Conservation (phyloP, 2,113 vertebrate species). For the Apistogramma diplotaenia region DNA sequence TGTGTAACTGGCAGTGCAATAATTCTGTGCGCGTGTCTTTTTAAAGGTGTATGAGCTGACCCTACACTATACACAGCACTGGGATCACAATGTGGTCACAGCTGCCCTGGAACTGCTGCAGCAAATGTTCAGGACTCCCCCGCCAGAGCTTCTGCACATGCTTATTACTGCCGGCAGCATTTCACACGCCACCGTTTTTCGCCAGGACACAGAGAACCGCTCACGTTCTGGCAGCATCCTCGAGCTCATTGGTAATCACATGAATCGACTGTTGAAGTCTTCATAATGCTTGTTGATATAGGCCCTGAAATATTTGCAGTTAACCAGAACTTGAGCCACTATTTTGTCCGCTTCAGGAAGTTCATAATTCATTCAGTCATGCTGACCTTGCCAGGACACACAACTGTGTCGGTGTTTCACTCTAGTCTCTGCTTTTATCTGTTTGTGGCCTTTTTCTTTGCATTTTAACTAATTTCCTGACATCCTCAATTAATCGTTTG, state of each 20-base stretch:
- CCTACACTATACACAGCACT: conserved; percentile 92
- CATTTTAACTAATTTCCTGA: conserved; percentile 11
- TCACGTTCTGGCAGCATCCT: conserved; percentile 90
- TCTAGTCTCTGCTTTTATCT: conserved; percentile 5
- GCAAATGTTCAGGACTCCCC: conserved; percentile 89
- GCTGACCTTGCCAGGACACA: background rate
- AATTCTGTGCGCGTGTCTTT: background rate
- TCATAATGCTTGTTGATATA: background rate
- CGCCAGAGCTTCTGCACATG: conserved; percentile 86
- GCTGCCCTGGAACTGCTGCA: conserved; percentile 92
- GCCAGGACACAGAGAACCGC: conserved; percentile 79
- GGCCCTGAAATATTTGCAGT: background rate
- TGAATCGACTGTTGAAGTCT: background rate
- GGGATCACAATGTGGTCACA: conserved; percentile 96
- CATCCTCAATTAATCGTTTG: background rate
- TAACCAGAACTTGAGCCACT: background rate
- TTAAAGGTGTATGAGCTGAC: conserved; percentile 92
- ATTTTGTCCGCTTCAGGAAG: background rate
- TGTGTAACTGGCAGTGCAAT: background rate
- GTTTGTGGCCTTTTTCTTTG: conserved; percentile 24
- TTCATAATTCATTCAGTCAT: conserved; percentile 12
- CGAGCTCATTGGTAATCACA: conserved; percentile 86
- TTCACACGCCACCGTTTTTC: conserved; percentile 74
- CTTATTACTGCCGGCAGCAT: conserved; percentile 83
- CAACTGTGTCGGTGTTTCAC: background rate